Conservation (phyloP, 1,140 invertebrate species). For the Chironomus tepperi region DNA sequence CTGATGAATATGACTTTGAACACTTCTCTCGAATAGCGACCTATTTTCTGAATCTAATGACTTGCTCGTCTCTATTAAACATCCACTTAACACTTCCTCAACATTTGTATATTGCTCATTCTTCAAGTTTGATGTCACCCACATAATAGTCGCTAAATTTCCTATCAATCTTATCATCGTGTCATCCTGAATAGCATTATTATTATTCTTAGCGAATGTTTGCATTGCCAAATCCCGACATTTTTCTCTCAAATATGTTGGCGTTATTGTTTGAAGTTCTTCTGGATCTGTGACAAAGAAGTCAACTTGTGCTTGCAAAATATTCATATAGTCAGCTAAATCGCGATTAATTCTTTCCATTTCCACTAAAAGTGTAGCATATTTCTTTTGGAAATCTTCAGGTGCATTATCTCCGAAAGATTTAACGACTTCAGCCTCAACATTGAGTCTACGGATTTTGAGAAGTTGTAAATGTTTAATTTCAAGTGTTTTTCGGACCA, state of each 20-base stretch:
- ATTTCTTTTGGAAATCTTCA: slow-evolving; percentile 81
- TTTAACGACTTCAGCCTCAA: slow-evolving; percentile 77
- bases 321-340: slow-evolving; percentile 74
- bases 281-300: slow-evolving; percentile 83
- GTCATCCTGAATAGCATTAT: slow-evolving; percentile 47
- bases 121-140: slow-evolving; percentile 86
- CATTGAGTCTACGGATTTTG: slow-evolving; percentile 78
- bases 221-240: slow-evolving; percentile 74
- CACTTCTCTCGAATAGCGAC: slow-evolving; percentile 76
- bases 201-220: slow-evolving; percentile 70
- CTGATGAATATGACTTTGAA: slow-evolving; percentile 87
- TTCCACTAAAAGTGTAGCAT: slow-evolving; percentile 81
- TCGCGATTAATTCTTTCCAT: slow-evolving; percentile 87
- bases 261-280: slow-evolving; percentile 77
- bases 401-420: slow-evolving; percentile 67
- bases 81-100: slow-evolving; percentile 84
- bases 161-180: slow-evolving; percentile 69
- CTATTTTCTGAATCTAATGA: slow-evolving; percentile 64
- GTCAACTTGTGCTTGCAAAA: slow-evolving; percentile 74
- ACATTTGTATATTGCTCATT: slow-evolving; percentile 86
- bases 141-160: slow-evolving; percentile 80
- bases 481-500: slow-evolving; percentile 75
- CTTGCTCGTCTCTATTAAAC: slow-evolving; percentile 77
- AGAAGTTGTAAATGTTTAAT: slow-evolving; percentile 76
- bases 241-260: slow-evolving; percentile 76